Evolutionary conservation across 2,888 invertebrate species (phyloP).

Genomic region (Exocentrus adspersus): DNA sequence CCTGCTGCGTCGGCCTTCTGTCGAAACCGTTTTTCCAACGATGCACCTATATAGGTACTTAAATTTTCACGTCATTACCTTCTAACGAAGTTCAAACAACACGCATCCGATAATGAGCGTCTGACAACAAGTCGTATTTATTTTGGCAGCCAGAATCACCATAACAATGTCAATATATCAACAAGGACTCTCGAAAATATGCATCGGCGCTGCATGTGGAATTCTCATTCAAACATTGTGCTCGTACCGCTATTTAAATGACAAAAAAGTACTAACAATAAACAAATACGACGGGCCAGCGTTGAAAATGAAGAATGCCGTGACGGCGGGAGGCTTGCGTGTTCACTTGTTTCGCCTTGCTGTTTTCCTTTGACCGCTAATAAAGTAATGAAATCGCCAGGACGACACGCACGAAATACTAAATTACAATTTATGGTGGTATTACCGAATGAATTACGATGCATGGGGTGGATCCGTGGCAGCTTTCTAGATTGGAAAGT

Average conservation of each 20-base stretch:
- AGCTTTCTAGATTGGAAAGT: not conserved
- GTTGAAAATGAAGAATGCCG: slow-evolving; percentile 10
- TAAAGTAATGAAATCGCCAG: slow-evolving; percentile 3
- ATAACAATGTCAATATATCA: slow-evolving; percentile 6
- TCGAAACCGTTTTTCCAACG: not conserved
- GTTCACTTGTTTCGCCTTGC: slow-evolving; percentile 5
- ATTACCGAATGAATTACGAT: not conserved
- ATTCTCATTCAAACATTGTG: not conserved
- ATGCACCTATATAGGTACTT: not conserved
- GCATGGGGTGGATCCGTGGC: not conserved
- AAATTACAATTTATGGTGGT: not conserved
- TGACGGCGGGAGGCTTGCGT: slow-evolving; percentile 7
- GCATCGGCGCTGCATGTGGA: not conserved
- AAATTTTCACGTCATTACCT: not conserved
- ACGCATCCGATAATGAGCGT: not conserved
- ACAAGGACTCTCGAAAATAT: slow-evolving; percentile 7
- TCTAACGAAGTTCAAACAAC: slow-evolving; percentile 7
- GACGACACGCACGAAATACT: not conserved
- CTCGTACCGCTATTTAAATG: slow-evolving; percentile 5
- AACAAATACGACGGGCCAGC: slow-evolving; percentile 1
- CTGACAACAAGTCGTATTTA: slow-evolving; percentile 5
- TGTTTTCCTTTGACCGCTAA: slow-evolving; percentile 6
- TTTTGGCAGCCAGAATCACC: not conserved
- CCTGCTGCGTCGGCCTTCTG: too few species aligned
- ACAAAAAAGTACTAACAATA: slow-evolving; percentile 10